Percentiles rank a stretch among this genome's conserved stretches.
Evolutionary conservation across 2,113 vertebrate species (phyloP).

Genomic region (Heteronetta atricapilla): DNA sequence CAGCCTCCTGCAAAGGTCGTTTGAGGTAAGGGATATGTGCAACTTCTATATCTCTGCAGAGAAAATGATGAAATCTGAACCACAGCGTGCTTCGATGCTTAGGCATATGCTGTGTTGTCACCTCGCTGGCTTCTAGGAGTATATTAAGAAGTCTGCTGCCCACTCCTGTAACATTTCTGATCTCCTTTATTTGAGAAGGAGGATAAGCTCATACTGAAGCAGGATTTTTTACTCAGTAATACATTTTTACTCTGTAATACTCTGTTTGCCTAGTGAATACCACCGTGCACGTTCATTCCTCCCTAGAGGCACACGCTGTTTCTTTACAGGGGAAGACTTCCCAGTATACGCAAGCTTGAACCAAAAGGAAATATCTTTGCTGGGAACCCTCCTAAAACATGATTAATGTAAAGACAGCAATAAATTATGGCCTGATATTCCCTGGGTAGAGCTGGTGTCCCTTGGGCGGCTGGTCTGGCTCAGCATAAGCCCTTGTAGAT

Average conservation of each 20-base stretch:
- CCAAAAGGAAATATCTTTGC: background rate
- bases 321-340: background rate
- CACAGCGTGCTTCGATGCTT: fast-evolving
- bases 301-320: background rate
- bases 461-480: background rate
- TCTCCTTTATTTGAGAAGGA: background rate
- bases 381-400: background rate
- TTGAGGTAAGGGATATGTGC: constrained; percentile 31
- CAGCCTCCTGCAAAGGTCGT: constrained; percentile 39
- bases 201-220: background rate
- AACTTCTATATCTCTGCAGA: background rate
- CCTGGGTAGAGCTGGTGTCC: background rate
- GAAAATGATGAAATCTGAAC: background rate
- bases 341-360: background rate
- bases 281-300: fast-evolving
- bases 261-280: background rate
- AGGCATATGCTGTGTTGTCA: background rate
- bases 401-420: background rate
- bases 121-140: background rate
- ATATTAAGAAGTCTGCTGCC: background rate
- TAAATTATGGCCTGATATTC: fast-evolving
- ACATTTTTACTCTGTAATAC: background rate
- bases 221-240: background rate
- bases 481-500: background rate
- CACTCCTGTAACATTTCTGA: background rate